These are phyloP conservation scores for Carettochelys insculpta DNA, from an alignment of 2,113 vertebrate genomes.

Conservation along the genomic window DNA sequence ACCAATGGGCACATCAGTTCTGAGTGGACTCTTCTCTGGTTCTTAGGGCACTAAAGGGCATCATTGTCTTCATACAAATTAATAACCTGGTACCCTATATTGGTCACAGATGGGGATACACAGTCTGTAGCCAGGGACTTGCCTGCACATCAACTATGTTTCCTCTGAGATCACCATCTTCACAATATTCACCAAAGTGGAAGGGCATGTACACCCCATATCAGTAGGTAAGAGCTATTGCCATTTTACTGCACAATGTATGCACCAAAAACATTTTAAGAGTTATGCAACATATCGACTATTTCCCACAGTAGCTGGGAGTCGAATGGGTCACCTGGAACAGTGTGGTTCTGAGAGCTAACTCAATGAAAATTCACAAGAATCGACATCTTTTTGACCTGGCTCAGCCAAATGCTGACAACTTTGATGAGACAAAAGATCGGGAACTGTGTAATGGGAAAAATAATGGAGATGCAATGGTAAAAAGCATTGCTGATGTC, in stretches of 20 bases:
- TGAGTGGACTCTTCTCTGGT: neutral
- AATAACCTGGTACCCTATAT: neutral
- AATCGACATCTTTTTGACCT: neutral
- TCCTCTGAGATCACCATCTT: neutral
- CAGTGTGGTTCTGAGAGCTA: neutral
- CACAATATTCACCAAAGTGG: neutral
- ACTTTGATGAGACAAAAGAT: neutral
- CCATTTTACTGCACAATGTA: neutral
- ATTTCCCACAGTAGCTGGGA: neutral
- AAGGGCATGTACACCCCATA: neutral
- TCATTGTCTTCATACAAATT: neutral
- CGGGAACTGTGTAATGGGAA: neutral
- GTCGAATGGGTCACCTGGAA: neutral
- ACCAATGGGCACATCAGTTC: neutral
- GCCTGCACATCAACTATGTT: neutral
- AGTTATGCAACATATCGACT: neutral
- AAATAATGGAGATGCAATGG: neutral
- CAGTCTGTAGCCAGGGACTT: neutral
- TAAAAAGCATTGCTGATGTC: neutral
- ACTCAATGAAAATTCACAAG: neutral
- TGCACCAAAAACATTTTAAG: neutral
- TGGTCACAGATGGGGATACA: neutral
- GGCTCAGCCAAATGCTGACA: neutral
- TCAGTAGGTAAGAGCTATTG: neutral
- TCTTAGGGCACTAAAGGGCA: neutral